phyloP scores from a whole-genome alignment of 2,888 invertebrate species.

The Ormyrus rosae region DNA sequence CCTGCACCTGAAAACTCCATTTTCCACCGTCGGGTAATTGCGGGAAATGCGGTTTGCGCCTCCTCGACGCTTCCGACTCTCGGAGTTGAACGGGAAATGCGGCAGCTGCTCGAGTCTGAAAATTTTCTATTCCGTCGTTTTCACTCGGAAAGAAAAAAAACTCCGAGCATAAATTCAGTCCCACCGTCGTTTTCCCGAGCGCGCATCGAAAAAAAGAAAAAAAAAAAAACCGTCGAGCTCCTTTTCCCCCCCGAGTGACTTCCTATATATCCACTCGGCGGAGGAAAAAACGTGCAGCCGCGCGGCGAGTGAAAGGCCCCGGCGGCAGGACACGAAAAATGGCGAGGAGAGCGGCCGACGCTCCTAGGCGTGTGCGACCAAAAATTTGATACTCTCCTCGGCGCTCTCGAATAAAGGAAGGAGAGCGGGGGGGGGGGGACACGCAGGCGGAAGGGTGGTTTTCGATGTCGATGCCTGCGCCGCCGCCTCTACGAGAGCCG shows the following conservation, averaged over 20 bases:
- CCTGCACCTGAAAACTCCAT: too few relatives aligned
- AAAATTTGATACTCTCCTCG: slow-evolving; percentile 48
- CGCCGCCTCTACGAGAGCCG: background rate
- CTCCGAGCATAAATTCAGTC: slow-evolving; percentile 7
- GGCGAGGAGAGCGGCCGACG: background rate
- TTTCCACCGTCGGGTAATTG: too few relatives aligned
- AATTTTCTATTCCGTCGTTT: background rate
- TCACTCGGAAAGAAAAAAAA: background rate
- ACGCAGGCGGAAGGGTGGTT: slow-evolving; percentile 50
- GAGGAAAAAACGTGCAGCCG: background rate
- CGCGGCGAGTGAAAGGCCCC: background rate
- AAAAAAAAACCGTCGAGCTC: slow-evolving; percentile 4
- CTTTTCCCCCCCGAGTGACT: background rate
- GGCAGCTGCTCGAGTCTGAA: too few relatives aligned
- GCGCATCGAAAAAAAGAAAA: slow-evolving; percentile 19
- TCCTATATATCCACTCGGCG: too few relatives aligned
- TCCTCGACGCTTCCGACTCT: too few relatives aligned
- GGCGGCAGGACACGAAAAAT: slow-evolving; percentile 10
- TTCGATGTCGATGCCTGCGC: slow-evolving; percentile 33
- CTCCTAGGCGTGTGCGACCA: background rate
- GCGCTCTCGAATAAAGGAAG: slow-evolving; percentile 17
- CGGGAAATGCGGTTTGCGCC: too few relatives aligned
- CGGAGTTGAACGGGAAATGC: too few relatives aligned
- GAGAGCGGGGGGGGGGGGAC: slow-evolving; percentile 14
- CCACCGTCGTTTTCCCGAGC: slow-evolving; percentile 16